Base-by-base conservation (phyloP, 2,113 vertebrate species). In the Sebastes schlegelii region DNA sequence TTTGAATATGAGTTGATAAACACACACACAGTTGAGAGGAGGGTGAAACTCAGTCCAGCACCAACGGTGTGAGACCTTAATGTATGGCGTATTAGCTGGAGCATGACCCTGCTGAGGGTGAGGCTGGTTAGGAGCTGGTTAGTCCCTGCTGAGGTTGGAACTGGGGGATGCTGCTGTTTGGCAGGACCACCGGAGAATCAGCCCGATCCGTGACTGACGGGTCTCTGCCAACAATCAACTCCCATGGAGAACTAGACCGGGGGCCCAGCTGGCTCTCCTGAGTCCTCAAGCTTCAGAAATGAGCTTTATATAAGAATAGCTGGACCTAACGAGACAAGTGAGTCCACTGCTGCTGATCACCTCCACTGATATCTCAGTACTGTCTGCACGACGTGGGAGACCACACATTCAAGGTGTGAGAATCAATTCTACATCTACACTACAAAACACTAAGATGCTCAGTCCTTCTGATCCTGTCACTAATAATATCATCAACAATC, bases 121-220 rank as follows among this genome's bases (percentile, higher is more conserved):
- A 64, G 60, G 48, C 73, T 75, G 61, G 72, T 75, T 64, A 75
- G 73, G 12, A 63, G 60, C 60, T 21, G 46, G 23, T 21, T 52
- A 42, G 46, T 21, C 34, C 48, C 48, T 43, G 73, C 60, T 64
- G 73, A 63, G 60, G 60, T 40, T 52, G 26, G 42, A 75, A 64
- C 48, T 63, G 26, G 60, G 73, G 60, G 19, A 64, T 75, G 73
- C 73, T 43, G 26, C 60, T 16, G 73, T 75, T 75, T 63, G 60
- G 26, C 48, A 64, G 73, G 73, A 77, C 51, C 63, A 77, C 62
- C 51, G 9, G 48, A 46, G 74, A 77, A 46, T 34, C 51, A 57
- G 63, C 40, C 51, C 4, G 14, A 26, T 55, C 40, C 40, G 63
- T 77, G 73, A 64, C 63, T 48, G 51, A 66, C 16, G 26, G 63